Evolutionary conservation across 2,113 vertebrate genomes (phyloP).

Genomic region (Podarcis raffonei): DNA sequence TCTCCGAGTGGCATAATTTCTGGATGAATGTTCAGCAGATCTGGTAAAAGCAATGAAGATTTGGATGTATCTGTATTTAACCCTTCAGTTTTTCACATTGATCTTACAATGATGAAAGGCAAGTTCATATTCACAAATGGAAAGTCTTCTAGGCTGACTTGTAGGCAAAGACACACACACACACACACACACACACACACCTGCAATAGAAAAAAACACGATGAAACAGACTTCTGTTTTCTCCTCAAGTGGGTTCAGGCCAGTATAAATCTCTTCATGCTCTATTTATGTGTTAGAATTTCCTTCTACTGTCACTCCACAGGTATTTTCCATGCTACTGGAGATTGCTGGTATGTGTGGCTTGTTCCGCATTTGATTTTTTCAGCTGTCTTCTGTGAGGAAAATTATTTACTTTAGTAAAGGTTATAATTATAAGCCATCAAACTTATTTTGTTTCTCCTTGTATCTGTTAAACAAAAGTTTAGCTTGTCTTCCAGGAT

Average conservation of each 20-base stretch:
- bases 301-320: constrained; percentile 15
- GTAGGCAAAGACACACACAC: no score
- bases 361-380: constrained; percentile 21
- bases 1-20: no score
- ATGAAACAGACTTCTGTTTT: neutral
- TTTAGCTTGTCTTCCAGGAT: constrained; percentile 53
- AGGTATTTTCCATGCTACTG: neutral
- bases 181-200: no score
- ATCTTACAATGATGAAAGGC: neutral
- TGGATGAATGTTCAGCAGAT: no score
- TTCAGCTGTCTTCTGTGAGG: constrained; percentile 6
- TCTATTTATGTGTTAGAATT: neutral
- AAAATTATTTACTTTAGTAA: constrained; percentile 53
- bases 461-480: constrained; percentile 41
- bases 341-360: neutral
- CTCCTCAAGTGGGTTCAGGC: neutral
- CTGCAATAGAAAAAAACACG: neutral
- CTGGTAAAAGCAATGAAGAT: no score
- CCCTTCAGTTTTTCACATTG: fast-evolving
- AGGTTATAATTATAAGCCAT: constrained; percentile 42
- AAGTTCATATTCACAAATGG: neutral
- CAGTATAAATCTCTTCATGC: neutral
- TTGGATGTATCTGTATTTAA: neutral
- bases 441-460: constrained; percentile 39
- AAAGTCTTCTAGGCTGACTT: neutral